Percentiles rank a stretch among this genome's conserved stretches.
Evolutionary conservation across 2,888 invertebrate species (phyloP).

Genomic region (Neria commutata): DNA sequence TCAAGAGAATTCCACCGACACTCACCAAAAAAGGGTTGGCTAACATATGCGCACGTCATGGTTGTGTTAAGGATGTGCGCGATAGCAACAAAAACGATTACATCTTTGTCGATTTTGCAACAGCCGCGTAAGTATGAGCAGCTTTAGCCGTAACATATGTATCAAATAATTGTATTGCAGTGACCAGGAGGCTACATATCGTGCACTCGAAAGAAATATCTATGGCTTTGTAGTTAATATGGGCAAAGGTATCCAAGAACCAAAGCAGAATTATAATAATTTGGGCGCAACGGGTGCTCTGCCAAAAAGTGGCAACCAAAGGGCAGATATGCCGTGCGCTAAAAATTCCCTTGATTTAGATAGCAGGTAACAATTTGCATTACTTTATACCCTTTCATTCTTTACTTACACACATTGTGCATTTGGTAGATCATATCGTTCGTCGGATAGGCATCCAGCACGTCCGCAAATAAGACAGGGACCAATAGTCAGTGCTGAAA

Average conservation of each 20-base stretch:
- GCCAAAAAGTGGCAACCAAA: conserved; percentile 2
- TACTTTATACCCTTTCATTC: too few species aligned
- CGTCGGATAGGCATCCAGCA: conserved; percentile 38
- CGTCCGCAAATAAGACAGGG: conserved; percentile 38
- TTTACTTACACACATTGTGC: not conserved
- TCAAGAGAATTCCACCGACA: conserved; percentile 31
- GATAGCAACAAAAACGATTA: conserved; percentile 30
- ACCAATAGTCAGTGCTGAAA: conserved; percentile 33
- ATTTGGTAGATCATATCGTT: conserved; percentile 31
- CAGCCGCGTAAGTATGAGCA: conserved; percentile 32
- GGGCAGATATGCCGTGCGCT: conserved; percentile 6
- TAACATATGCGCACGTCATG: conserved; percentile 35
- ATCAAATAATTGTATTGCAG: conserved; percentile 19
- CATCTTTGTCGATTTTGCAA: conserved; percentile 33
- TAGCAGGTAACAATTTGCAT: too few species aligned
- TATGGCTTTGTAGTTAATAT: conserved; percentile 36
- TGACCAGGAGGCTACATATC: conserved; percentile 42
- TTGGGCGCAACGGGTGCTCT: not conserved
- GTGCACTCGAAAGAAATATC: conserved; percentile 35
- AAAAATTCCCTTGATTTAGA: conserved; percentile 32
- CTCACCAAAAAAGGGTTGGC: conserved; percentile 33
- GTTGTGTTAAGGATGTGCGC: conserved; percentile 19
- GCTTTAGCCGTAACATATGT: not conserved
- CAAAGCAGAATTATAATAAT: not conserved
- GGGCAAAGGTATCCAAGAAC: conserved; percentile 19